Evolutionary conservation across 2,113 vertebrate genomes (phyloP).

Genomic region (Cebus imitator): DNA sequence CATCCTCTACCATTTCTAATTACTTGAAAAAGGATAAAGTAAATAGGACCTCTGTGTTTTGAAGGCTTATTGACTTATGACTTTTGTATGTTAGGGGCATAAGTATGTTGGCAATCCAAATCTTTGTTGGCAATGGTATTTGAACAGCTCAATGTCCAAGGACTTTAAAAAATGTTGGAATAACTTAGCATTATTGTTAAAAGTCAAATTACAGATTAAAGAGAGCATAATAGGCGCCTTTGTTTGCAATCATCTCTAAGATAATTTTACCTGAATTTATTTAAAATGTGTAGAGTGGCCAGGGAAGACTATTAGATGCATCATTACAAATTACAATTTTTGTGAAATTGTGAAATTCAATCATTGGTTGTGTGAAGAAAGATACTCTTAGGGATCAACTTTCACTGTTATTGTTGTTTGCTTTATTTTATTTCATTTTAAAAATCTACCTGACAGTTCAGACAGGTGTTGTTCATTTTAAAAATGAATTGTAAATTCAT

Average conservation of each 20-base stretch:
- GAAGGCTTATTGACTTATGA: background rate
- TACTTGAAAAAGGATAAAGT: slow-evolving; percentile 6
- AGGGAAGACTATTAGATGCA: background rate
- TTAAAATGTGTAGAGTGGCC: slow-evolving; percentile 1
- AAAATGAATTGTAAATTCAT: background rate
- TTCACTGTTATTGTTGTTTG: background rate
- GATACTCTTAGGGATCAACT: background rate
- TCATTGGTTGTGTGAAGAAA: background rate
- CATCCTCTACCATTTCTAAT: background rate
- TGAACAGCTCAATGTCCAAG: slow-evolving; percentile 1
- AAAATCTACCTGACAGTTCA: background rate
- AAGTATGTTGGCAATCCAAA: background rate
- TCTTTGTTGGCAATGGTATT: background rate
- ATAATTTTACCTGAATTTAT: slow-evolving; percentile 25
- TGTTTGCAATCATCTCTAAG: slow-evolving; percentile 14
- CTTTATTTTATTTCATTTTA: background rate
- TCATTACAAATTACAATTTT: slow-evolving; percentile 13
- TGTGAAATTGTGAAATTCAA: slow-evolving; percentile 31
- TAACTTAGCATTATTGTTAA: slow-evolving; percentile 48
- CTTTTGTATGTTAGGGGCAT: background rate
- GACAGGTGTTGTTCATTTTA: background rate
- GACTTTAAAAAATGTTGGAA: slow-evolving; percentile 40
- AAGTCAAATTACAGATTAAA: slow-evolving; percentile 30
- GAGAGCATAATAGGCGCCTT: background rate
- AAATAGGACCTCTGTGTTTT: background rate